Percentiles rank a stretch among this genome's conserved stretches.
These are phyloP conservation scores for Bradypus variegatus DNA, from an alignment of 2,797 vertebrate genomes.

Conservation along the genomic window DNA sequence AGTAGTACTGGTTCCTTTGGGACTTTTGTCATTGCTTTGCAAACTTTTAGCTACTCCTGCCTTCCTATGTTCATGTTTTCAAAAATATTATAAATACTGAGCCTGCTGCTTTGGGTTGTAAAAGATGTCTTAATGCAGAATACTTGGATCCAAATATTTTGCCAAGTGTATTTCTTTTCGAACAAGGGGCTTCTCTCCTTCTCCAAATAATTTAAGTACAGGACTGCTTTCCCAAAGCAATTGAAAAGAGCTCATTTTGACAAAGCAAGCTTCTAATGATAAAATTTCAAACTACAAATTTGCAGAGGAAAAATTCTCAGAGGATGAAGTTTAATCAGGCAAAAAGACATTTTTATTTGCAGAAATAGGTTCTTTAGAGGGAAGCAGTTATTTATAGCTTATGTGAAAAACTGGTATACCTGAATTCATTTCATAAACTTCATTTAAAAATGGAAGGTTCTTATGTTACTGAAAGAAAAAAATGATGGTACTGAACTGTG, in stretches of 20 bases:
- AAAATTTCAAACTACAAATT: conserved; percentile 43
- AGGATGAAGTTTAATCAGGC: conserved; percentile 63
- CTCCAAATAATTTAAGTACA: conserved; percentile 22
- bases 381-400: conserved; percentile 61
- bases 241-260: conserved; percentile 45
- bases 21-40: neutral
- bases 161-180: conserved; percentile 18
- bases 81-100: neutral
- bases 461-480: conserved; percentile 4
- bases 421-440: conserved; percentile 61
- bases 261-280: conserved; percentile 27
- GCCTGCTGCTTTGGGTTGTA: neutral
- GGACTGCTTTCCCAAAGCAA: neutral
- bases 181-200: neutral
- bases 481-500: neutral
- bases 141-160: neutral
- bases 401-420: conserved; percentile 56
- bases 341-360: conserved; percentile 63
- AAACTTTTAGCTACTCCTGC: conserved; percentile 6
- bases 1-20: neutral
- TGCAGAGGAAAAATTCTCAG: conserved; percentile 57
- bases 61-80: conserved; percentile 1
- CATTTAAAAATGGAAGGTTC: conserved; percentile 45
- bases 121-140: neutral
- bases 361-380: conserved; percentile 54